Evolutionary conservation across 2,888 invertebrate species (phyloP).

Genomic region (Frankliniella fusca): DNA sequence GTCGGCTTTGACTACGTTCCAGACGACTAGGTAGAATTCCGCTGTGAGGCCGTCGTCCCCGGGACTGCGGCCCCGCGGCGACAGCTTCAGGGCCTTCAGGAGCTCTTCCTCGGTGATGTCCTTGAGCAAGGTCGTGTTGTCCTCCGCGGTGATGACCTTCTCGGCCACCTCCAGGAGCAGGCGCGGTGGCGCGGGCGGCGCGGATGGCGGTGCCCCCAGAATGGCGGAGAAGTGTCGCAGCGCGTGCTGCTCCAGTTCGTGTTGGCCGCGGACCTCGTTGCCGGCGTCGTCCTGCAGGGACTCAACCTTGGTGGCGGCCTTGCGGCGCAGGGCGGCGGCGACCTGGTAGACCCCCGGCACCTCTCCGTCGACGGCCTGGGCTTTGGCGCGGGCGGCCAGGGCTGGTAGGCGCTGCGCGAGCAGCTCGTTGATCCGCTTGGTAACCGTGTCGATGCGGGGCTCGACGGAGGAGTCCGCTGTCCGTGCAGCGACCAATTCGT

Average conservation of each 20-base stretch:
- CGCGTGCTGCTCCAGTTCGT: background rate
- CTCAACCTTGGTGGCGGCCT: background rate
- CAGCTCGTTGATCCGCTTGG: background rate
- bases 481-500: background rate
- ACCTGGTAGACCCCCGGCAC: background rate
- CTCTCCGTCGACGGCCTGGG: background rate
- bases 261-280: background rate
- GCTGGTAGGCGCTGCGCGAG: background rate
- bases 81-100: background rate
- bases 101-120: background rate
- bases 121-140: too few relatives aligned
- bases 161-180: too few relatives aligned
- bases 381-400: background rate
- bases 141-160: too few relatives aligned
- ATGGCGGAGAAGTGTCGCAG: background rate
- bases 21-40: background rate
- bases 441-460: background rate
- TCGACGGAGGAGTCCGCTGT: background rate
- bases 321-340: background rate
- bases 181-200: background rate
- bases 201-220: background rate
- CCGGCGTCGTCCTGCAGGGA: background rate
- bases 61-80: background rate
- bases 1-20: background rate
- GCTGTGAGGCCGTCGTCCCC: conserved; percentile 5